Base-by-base conservation (phyloP, 2,797 vertebrate species). In the Gymnopithys bicolor region DNA sequence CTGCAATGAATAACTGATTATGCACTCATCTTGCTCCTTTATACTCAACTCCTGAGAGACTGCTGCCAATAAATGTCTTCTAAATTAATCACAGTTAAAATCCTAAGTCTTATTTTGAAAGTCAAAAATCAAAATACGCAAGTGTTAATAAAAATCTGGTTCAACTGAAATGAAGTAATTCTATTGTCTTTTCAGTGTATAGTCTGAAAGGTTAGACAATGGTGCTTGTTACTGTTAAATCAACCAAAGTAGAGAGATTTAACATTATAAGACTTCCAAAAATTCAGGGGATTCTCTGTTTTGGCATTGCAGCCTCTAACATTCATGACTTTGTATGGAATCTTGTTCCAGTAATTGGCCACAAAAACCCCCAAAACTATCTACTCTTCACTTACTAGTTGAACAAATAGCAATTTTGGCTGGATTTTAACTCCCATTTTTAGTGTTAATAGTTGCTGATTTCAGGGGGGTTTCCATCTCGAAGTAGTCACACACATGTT, bases 401-500 rank as follows among this genome's bases (percentile, higher is more conserved):
- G 41, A 84, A 74, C 7, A 90, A 58, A n/a, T 52, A 81, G 46
- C 23, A 74, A 21, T 56, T 82, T 81, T 48, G 7, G 14, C 48
- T 74, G 59, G 24, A 58, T 87, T 76, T 79, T 68, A 22, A 24
- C 22, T 86, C 37, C 18, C 13, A 39, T 83, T 93, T 95, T 85
- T 76, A 39, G 15, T 84, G 35, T 83, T 90, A 28, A 45, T 30
- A 71, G 24, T 77, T 58, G 11, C 45, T 64, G 90, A 77, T 69
- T 94, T 95, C 81, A 83, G 70, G 80, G 55, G 5, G 17, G 64
- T 77, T 95, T 93, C 39, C 48, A 59, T 94, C 59, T 82, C 89
- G 62, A 90, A 93, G 96, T 97, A 96, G 97, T 98, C 91, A 94
- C 97, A 96, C 96, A 95, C 78, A 55, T 77, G 74, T 95, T 97